phyloP scores from a whole-genome alignment of 2,113 vertebrate species.

The Burhinus oedicnemus region DNA sequence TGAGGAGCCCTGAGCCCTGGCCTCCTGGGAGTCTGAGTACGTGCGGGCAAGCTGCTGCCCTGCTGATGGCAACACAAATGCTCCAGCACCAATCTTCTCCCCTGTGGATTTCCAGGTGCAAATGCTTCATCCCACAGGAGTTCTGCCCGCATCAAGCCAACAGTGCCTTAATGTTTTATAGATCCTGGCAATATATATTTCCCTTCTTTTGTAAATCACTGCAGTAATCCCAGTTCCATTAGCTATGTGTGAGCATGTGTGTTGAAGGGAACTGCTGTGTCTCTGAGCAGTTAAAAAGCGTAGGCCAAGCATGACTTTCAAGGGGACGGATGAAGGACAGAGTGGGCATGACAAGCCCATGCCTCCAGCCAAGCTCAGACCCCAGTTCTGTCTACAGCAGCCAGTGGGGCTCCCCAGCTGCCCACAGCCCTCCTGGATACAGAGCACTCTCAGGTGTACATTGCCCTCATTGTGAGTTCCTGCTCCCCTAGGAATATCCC shows the following conservation, averaged over 20 bases:
- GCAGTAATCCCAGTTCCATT: neutral
- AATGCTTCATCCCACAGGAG: constrained; percentile 10
- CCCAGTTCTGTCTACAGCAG: neutral
- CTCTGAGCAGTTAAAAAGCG: neutral
- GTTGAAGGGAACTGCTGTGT: neutral
- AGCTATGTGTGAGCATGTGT: neutral
- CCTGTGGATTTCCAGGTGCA: constrained; percentile 18
- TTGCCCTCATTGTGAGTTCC: neutral
- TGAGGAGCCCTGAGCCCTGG: neutral
- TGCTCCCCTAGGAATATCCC: neutral
- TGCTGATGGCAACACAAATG: neutral
- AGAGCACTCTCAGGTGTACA: neutral
- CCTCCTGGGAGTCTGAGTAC: constrained; percentile 58
- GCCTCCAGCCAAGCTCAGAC: neutral
- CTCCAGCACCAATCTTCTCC: neutral
- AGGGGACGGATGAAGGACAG: neutral
- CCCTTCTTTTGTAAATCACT: neutral
- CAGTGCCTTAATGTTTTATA: neutral
- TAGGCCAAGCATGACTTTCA: neutral
- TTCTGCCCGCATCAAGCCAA: neutral
- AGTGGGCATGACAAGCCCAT: neutral
- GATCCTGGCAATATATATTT: neutral
- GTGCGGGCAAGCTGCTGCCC: constrained; percentile 34
- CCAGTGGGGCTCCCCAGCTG: neutral
- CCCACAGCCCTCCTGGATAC: neutral